A percentile compares a stretch with the other conserved stretches of the same genome.
Evolutionary conservation across 1,140 invertebrate species (phyloP).

Genomic region (Lepidurus arcticus): DNA sequence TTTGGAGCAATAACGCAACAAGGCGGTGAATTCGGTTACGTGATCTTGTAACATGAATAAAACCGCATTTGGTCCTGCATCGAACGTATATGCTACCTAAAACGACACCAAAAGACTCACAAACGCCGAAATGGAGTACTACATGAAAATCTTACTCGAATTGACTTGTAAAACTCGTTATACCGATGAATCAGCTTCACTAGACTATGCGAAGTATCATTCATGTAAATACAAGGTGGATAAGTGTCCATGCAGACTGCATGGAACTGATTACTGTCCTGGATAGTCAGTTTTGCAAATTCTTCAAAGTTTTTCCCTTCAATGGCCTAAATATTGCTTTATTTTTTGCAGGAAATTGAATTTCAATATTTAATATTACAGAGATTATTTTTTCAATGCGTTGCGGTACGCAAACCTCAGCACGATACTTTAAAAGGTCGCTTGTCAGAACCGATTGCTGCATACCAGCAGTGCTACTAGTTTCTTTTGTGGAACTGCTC

Average conservation of each 20-base stretch:
- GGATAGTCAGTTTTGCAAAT: constrained; percentile 93
- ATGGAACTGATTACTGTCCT: constrained; percentile 97
- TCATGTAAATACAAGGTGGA: constrained; percentile 91
- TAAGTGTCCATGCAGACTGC: constrained; percentile 88
- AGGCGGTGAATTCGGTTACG: constrained; percentile 51
- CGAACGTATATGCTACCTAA: constrained; percentile 89
- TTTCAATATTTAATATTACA: neutral
- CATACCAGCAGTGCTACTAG: constrained; percentile 90
- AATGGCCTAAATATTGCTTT: constrained; percentile 61
- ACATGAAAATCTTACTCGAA: constrained; percentile 25
- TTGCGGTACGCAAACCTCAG: constrained; percentile 63
- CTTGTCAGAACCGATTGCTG: constrained; percentile 73
- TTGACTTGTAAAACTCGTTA: constrained; percentile 52
- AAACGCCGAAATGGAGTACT: neutral
- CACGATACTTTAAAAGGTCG: constrained; percentile 68
- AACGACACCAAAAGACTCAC: constrained; percentile 40
- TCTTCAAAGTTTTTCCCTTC: constrained; percentile 67
- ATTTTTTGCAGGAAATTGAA: neutral
- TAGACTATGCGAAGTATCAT: constrained; percentile 74
- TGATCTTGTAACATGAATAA: constrained; percentile 75
- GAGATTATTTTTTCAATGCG: constrained; percentile 58
- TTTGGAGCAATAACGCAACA: constrained; percentile 21
- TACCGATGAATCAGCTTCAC: constrained; percentile 73
- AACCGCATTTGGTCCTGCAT: constrained; percentile 95
- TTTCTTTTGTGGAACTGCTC: constrained; percentile 77